Evolutionary conservation across 2,888 invertebrate genomes (phyloP), one percentile per base, ranked within the genome.

Genomic region (Campoplex nolae): DNA sequence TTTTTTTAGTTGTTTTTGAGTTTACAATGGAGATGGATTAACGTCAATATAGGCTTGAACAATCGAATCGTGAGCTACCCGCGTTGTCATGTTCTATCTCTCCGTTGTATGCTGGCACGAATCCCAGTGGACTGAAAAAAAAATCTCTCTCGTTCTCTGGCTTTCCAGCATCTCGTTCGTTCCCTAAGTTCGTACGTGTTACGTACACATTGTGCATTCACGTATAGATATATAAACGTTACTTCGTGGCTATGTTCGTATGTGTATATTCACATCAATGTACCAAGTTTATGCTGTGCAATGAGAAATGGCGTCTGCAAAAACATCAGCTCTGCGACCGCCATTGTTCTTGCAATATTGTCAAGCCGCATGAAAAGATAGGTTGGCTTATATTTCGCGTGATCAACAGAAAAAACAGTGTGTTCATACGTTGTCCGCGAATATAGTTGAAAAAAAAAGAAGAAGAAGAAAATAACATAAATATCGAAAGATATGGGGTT

Each of bases 241-340:
- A n/a, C 35, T 68, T 68, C 8, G n/a, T 18, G 45, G 18, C 32
- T 32, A 35, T 42, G 42, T 11, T n/a, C 38, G 11, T 42, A 45
- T 45, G 13, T 51, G 18, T 32, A 13, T 48, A 71, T 48, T 28
- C 58, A 42, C 48, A 65, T 75, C 42, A 68, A 35, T 58, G 56
- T 48, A 58, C 48, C 42, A 65, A 80, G 70, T 75, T 80, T 76
- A 71, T 84, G 75, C 74, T 58, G 74, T 48, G 35, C 54, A 42
- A 54, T 80, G 84, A 79, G 42, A 84, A 84, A 84, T 84, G 68
- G 51, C 70, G 68, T 75, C 84, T 80, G 71, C 51, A 76, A 84
- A 84, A 83, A 83, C 75, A 80, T 80, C 58, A 75, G 80, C 32
- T 32, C 70, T 80, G 42, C 70, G 54, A 70, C 67, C 73, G 38